Base-by-base conservation (phyloP, 2,888 invertebrate genomes). In the Thera britannica region DNA sequence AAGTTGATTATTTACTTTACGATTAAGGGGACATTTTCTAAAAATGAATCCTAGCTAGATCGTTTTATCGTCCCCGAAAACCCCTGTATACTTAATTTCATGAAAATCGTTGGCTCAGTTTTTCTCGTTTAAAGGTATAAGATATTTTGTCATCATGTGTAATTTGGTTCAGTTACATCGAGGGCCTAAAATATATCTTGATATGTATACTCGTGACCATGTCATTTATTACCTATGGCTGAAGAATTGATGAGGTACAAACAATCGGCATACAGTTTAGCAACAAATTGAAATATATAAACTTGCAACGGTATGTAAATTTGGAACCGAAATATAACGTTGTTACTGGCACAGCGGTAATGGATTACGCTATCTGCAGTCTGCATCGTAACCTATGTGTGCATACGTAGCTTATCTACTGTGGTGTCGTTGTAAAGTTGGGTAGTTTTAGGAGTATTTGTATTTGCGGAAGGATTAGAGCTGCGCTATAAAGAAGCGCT, bases 241-340 rank as follows among this genome's bases (percentile, higher is more conserved):
- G 54, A 55, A 70, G 71, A 75, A 73, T 75, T 69, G 70, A 66
- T 61, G 52, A 38, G 59, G 64, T 54, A 65, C 70, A 69, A 71
- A 78, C 77, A 75, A 82, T 81, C 80, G 78, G 83, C 87, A 88
- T 88, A 83, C 78, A 85, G 85, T 87, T 85, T 82, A 78, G 82
- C 74, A 75, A 77, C 78, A 79, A 87, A 87, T 85, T 83, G 80
- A 84, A 87, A 85, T 83, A 65, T 67, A 74, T 67, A 7, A 5
- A 46, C 44, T 88, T 88, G 75, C 85, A 84, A 78, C 79, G 79
- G 79, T 87, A 89, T 90, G 89, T 85, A 87, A 90, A 91, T 90
- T 78, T 77, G 77, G 78, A 72, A 77, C 77, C 83, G 82, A 83
- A 85, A 84, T 82, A 82, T 88, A 88, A 90, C 86, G 76, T 82